Conservation (phyloP, 53 echinoderm and acorn worm genomes). For the Patiria pectinifera region DNA sequence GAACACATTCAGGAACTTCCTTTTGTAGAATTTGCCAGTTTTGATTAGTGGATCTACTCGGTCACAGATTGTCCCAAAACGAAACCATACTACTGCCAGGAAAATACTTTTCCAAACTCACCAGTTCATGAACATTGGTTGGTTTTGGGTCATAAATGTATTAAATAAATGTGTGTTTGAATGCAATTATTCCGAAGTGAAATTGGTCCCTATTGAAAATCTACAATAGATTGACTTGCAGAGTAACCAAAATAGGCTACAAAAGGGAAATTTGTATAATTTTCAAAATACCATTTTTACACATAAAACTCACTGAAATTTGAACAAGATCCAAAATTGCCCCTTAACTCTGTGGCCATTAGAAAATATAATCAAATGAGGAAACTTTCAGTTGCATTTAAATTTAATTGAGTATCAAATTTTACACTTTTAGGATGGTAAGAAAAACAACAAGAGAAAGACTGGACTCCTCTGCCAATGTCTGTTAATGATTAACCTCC, state of each 20-base stretch:
- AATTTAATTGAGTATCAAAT: neutral
- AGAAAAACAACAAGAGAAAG: neutral
- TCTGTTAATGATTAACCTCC: constrained; percentile 46
- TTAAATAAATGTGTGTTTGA: too few relatives aligned
- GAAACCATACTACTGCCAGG: neutral
- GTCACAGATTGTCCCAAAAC: neutral
- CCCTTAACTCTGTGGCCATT: too few relatives aligned
- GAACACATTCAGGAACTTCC: constrained; percentile 31
- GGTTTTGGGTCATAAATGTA: too few relatives aligned
- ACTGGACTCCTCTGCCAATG: neutral
- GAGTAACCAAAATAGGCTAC: too few relatives aligned
- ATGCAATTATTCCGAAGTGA: too few relatives aligned
- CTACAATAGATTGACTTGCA: too few relatives aligned
- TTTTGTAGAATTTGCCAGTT: neutral
- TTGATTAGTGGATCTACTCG: neutral
- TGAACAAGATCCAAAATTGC: too few relatives aligned
- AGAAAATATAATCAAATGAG: too few relatives aligned
- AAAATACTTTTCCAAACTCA: neutral
- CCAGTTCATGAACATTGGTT: neutral
- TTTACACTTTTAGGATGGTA: neutral
- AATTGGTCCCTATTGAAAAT: too few relatives aligned
- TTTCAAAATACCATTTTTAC: too few relatives aligned
- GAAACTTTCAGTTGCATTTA: neutral
- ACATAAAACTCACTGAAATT: too few relatives aligned
- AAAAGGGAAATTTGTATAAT: too few relatives aligned